Evolutionary conservation across 2,113 vertebrate genomes (phyloP).

Genomic region (Clarias batrachus): DNA sequence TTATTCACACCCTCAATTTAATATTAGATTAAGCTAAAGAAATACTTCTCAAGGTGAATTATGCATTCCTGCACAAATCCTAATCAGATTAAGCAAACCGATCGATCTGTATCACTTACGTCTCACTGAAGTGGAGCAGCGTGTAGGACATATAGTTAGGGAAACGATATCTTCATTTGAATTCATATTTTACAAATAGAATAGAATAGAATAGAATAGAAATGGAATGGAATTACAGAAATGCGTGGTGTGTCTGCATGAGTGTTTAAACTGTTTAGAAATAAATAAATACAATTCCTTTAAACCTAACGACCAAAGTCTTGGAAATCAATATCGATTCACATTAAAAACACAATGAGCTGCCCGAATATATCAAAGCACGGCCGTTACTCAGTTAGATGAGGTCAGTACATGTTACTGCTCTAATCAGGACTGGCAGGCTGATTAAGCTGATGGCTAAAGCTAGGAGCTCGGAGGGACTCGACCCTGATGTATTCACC

Average conservation of each 20-base stretch:
- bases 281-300: background rate
- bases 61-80: conserved; percentile 50
- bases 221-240: background rate
- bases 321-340: conserved; percentile 25
- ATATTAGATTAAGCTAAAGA: conserved; percentile 59
- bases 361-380: conserved; percentile 28
- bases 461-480: conserved; percentile 26
- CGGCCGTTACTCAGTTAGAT: conserved; percentile 15
- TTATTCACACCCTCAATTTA: conserved; percentile 51
- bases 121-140: conserved; percentile 33
- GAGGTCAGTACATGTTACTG: background rate
- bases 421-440: conserved; percentile 47
- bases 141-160: background rate
- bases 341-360: conserved; percentile 21
- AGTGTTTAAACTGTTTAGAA: background rate
- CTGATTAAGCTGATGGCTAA: conserved; percentile 33
- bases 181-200: conserved; percentile 12
- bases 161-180: background rate
- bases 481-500: conserved; percentile 35
- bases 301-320: background rate
- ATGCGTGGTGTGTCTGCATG: background rate
- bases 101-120: conserved; percentile 49
- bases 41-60: conserved; percentile 61
- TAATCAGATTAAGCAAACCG: conserved; percentile 52
- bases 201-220: background rate